Evolutionary conservation across 2,888 invertebrate genomes (phyloP), one percentile per base, ranked within the genome.

Genomic region (Scrobipalpa costella): DNA sequence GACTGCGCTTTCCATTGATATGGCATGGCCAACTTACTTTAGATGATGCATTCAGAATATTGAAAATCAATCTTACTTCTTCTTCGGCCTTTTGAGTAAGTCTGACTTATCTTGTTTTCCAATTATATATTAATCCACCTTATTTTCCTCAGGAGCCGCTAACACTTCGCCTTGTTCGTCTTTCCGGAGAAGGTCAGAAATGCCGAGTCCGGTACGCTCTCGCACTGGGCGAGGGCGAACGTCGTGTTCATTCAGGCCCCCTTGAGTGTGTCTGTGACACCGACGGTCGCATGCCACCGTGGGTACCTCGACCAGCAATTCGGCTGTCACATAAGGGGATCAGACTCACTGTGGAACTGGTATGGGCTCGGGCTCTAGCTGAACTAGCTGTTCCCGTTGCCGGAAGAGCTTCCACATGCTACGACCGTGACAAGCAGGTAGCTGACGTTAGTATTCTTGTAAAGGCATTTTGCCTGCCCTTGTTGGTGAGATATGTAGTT

Each of bases 101-200:
- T 13, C 3, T 13, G 7, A 50, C 9, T 21, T 1, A 21, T 13
- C 21, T 21, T 52, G 5, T 21, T 55, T 7, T 34, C n/a, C n/a
- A n/a, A n/a, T n/a, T n/a, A n/a, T n/a, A n/a, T n/a, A n/a, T n/a
- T n/a, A n/a, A n/a, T n/a, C n/a, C n/a, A n/a, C n/a, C n/a, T n/a
- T n/a, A n/a, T n/a, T 11, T 15, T 15, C n/a, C n/a, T 34, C 8
- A 93, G 72, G 93, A 94, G 62, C 89, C 90, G 0, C 73, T 90
- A 8, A 70, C 87, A 13, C 73, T 95, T 61, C 93, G 94, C 63
- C 86, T 96, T 47, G 94, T 94, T 75, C 92, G 96, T 61, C 92
- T 95, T 63, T 96, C 96, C n/a, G 96, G 95, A 57, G 96, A 96
- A 77, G 96, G 96, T 72, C 96, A 96, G 79, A 94, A 94, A 60